phyloP scores from a whole-genome alignment of 2,113 vertebrate species.

The Mixornis gularis region DNA sequence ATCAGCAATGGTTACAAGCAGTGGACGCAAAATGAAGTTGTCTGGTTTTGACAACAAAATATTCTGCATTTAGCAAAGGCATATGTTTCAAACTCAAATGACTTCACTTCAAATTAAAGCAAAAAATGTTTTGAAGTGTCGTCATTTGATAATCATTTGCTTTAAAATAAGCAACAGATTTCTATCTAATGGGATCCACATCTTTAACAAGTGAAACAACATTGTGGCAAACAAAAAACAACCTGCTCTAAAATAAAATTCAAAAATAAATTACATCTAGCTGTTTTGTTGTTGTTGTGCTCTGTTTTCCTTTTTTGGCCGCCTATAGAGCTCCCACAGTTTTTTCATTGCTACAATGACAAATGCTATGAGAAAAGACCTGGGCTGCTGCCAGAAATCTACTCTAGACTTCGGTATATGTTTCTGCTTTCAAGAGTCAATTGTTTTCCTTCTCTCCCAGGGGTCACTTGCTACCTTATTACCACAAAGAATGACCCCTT shows the following conservation, averaged over 20 bases:
- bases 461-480: conserved; percentile 68
- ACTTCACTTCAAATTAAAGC: conserved; percentile 72
- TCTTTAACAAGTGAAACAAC: conserved; percentile 59
- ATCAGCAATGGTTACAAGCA: conserved; percentile 43
- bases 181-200: conserved; percentile 61
- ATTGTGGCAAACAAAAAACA: conserved; percentile 50
- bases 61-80: conserved; percentile 61
- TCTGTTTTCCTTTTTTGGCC: conserved; percentile 28
- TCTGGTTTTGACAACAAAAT: conserved; percentile 58
- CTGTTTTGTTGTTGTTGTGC: background rate
- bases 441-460: conserved; percentile 66
- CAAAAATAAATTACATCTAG: conserved; percentile 29
- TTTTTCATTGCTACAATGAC: conserved; percentile 54
- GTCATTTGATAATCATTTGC: conserved; percentile 72
- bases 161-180: conserved; percentile 71
- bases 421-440: conserved; percentile 63
- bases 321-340: conserved; percentile 38
- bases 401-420: conserved; percentile 49
- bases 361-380: conserved; percentile 57
- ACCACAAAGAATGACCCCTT: conserved; percentile 70
- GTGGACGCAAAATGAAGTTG: conserved; percentile 48
- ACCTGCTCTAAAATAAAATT: conserved; percentile 55
- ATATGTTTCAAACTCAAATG: conserved; percentile 76
- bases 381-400: conserved; percentile 59
- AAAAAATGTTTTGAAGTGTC: conserved; percentile 73